Evolutionary conservation across 2,888 invertebrate genomes (phyloP), one percentile per base, ranked within the genome.

Genomic region (Lymantria monacha): DNA sequence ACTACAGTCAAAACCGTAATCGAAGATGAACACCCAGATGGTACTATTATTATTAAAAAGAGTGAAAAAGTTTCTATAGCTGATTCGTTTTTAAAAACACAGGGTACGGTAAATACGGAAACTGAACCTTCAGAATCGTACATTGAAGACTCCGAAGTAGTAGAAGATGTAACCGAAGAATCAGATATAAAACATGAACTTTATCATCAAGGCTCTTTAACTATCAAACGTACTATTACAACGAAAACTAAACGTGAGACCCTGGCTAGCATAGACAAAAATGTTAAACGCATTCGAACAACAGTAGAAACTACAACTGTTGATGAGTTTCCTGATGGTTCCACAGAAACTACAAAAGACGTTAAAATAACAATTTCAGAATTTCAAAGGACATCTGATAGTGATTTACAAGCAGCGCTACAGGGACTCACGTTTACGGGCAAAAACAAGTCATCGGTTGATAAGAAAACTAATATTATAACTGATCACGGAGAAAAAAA

Each of bases 221-320:
- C 70, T 38, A 83, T 92, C 2, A 86, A 85, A 53, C 85, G 91
- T 33, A 86, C 81, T 55, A 81, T 90, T 3, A 90, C 88, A 14
- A 91, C 87, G 15, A 87, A 85, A 69, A 92, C 91, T 9, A 91
- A 82, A 62, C 81, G 83, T 14, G 92, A 92, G 69, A 89, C 87
- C 13, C 75, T 92, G 57, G 81, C 91, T 46, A 93, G 93, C 53
- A 79, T 81, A 46, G 92, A 93, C 59, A 77, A 78, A 55, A 85
- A 79, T 72, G 92, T 93, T 42, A 93, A 92, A 78, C 91, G 93
- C 15, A 85, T 93, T 48, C 90, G 93, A 64, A 93, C 93, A 42
- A 93, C 93, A 10, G 83, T 92, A 44, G 93, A 93, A 69, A 92
- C 91, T 0, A 82, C 79, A 8, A 89, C 87, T 14, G 79, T 88